Conservation (phyloP, 2,113 vertebrate genomes). For the Gracilinanus agilis region DNA sequence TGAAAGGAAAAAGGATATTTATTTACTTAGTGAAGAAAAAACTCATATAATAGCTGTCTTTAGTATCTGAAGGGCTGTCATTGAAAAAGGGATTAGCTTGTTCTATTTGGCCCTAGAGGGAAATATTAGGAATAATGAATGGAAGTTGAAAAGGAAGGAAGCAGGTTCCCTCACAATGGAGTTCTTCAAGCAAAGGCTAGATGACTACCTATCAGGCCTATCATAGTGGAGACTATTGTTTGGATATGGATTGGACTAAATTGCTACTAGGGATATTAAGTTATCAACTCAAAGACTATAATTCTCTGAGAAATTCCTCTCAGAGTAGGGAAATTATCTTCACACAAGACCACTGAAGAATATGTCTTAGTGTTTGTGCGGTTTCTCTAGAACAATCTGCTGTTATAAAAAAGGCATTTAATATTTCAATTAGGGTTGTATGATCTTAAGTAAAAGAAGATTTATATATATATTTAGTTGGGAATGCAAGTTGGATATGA, state of each 20-base stretch:
- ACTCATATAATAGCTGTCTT: neutral
- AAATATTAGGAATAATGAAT: neutral
- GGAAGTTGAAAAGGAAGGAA: neutral
- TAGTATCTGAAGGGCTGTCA: neutral
- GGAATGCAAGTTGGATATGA: neutral
- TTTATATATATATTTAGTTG: conserved; percentile 31
- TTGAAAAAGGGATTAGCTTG: neutral
- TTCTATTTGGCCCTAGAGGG: neutral
- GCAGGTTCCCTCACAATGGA: neutral
- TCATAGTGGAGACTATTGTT: neutral
- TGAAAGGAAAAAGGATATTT: neutral
- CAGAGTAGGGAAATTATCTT: neutral
- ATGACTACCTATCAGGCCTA: neutral
- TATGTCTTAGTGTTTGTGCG: neutral
- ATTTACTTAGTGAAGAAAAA: neutral
- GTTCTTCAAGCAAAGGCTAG: neutral
- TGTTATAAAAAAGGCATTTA: conserved; percentile 31
- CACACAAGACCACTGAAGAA: neutral
- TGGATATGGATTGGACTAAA: neutral
- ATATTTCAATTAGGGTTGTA: neutral
- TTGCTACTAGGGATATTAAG: neutral
- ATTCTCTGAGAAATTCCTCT: neutral
- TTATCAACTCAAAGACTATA: neutral
- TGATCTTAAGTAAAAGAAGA: neutral
- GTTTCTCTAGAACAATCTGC: neutral